Conservation (phyloP, 2,113 vertebrate genomes). For the Corapipo altera region DNA sequence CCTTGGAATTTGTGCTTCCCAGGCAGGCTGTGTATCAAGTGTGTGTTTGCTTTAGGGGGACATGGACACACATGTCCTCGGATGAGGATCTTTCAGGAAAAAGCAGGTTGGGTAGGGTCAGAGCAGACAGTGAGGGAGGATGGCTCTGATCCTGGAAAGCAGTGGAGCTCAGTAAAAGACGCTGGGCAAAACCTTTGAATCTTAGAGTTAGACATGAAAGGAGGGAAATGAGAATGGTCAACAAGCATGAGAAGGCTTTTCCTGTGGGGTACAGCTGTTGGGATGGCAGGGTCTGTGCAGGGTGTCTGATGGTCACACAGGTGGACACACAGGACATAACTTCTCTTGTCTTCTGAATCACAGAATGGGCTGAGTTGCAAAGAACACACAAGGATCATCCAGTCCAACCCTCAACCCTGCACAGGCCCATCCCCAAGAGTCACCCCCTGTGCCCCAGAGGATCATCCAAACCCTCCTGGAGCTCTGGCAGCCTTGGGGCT, state of each 20-base stretch:
- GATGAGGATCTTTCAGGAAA: neutral
- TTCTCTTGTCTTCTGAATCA: neutral
- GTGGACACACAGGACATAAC: accelerated
- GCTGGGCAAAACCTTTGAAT: neutral
- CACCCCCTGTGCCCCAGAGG: neutral
- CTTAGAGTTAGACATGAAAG: neutral
- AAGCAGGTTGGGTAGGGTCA: neutral
- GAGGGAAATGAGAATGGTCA: neutral
- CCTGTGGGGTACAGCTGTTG: neutral
- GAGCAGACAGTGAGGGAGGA: neutral
- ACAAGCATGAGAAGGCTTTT: neutral
- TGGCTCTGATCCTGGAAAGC: accelerated
- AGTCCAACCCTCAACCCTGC: neutral
- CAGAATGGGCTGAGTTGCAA: neutral
- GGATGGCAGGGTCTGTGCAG: neutral
- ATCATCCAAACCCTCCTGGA: neutral
- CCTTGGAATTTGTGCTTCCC: neutral
- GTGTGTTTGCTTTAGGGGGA: neutral
- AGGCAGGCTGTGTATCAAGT: neutral
- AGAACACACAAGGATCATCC: neutral
- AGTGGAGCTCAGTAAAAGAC: neutral
- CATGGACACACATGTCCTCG: accelerated
- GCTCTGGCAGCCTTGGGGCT: neutral
- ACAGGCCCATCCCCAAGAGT: neutral
- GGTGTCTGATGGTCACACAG: accelerated